A percentile compares a stretch with the other conserved stretches of the same genome.
These are phyloP conservation scores for Hedychridium roseum DNA, from an alignment of 2,888 invertebrate genomes.

Conservation along the genomic window DNA sequence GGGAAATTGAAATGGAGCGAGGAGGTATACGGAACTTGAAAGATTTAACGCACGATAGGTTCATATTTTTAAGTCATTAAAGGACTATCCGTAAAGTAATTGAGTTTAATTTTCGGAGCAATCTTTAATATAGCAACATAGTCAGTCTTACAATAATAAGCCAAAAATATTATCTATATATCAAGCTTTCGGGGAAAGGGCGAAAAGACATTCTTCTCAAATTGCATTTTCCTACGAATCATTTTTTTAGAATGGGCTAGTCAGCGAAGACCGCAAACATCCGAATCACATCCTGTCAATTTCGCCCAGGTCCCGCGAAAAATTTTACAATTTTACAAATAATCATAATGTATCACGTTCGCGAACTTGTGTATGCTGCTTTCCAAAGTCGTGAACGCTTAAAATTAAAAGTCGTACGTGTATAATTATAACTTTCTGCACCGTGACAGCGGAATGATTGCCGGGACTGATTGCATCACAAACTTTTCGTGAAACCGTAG, in stretches of 20 bases:
- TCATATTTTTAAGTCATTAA: constrained; percentile 41
- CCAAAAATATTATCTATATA: constrained; percentile 61
- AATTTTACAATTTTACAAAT: constrained; percentile 59
- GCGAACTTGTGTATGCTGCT: constrained; percentile 33
- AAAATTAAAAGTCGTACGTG: neutral
- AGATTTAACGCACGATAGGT: constrained; percentile 32
- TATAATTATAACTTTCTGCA: neutral
- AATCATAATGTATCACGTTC: constrained; percentile 44
- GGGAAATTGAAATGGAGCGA: no score
- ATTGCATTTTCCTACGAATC: no score
- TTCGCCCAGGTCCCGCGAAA: constrained; percentile 46
- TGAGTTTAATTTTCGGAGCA: constrained; percentile 53
- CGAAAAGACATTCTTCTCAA: constrained; percentile 11
- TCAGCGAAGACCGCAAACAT: no score
- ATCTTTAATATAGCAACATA: constrained; percentile 63
- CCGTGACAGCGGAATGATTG: neutral
- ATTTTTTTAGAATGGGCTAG: no score
- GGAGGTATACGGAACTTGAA: no score
- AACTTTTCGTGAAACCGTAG: neutral
- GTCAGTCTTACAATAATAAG: constrained; percentile 63
- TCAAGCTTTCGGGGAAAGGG: constrained; percentile 39
- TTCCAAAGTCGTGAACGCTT: constrained; percentile 8
- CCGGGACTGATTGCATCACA: neutral
- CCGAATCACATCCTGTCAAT: constrained; percentile 33
- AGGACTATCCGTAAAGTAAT: neutral